Base-by-base conservation (phyloP, 2,888 invertebrate species). In the Endotricha flammealis region DNA sequence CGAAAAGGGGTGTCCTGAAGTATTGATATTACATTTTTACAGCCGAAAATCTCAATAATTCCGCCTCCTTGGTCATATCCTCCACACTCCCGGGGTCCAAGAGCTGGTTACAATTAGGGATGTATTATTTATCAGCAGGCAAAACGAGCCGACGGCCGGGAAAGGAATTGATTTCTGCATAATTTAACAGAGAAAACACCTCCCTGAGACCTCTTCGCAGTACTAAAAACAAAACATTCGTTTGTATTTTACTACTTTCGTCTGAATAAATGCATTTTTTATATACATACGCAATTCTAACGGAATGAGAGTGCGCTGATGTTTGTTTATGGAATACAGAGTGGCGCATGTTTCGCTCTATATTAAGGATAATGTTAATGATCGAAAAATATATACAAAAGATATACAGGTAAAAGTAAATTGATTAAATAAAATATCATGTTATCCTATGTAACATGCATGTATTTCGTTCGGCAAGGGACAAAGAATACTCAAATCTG, bases 81-180 rank as follows among this genome's bases (percentile, higher is more conserved):
- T 50, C 46, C 48, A 43, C 52, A 53, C 49, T 48, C 54, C 44
- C 43, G 38, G 48, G 51, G 58, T 57, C 58, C 56, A 53, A 58
- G 57, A 54, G 53, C 52, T 57, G 68, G 67, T 73, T 73, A 75
- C 80, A 79, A 83, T 85, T 85, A 85, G 80, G 68, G 54, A 79
- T 79, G 74, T 78, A 74, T 82, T 82, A 86, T 82, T 79, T 81
- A 83, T 75, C 73, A 73, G 69, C 6, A 57, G 54, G 62, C 67
- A 62, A 67, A 62, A 61, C 54, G 63, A 53, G 59, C 62, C 63
- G 61, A 32, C 64, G 67, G 67, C 69, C 72, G 74, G 68, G 58
- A 72, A 81, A 82, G 78, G 75, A 86, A 86, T 86, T 85, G 85
- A 85, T 85, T 81, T 85, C 72, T 86, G 78, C 81, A 86, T 86